phyloP scores from a whole-genome alignment of 1,140 invertebrate genomes.

The Portunus trituberculatus region DNA sequence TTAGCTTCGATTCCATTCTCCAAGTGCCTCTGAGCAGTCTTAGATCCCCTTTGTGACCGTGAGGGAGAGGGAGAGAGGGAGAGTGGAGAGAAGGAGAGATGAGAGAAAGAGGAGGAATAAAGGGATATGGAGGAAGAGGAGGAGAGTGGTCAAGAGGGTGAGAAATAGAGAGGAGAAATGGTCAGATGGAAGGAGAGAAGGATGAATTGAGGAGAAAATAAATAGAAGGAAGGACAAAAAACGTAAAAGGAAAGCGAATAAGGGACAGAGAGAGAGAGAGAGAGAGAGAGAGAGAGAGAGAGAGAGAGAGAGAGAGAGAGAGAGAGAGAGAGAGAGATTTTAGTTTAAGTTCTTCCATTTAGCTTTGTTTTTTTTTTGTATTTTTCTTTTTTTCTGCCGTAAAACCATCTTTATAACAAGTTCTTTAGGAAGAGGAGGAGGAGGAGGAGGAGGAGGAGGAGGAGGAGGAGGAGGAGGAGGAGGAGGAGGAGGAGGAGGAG shows the following conservation, averaged over 20 bases:
- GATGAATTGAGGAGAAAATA: background rate
- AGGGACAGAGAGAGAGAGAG: background rate
- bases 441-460: background rate
- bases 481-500: no score
- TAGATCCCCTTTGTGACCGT: background rate
- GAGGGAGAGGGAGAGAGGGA: background rate
- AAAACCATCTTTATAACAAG: no score
- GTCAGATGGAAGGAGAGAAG: background rate
- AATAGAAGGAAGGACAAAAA: no score
- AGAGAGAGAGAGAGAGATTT: background rate
- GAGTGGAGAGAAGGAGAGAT: background rate
- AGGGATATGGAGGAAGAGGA: no score
- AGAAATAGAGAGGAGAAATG: background rate
- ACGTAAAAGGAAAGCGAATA: background rate
- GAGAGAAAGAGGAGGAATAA: background rate
- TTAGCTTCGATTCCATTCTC: background rate
- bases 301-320: background rate
- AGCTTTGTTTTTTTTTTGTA: no score
- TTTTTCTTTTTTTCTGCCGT: no score
- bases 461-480: background rate
- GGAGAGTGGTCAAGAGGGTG: background rate
- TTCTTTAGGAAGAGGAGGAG: no score
- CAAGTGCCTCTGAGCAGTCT: background rate
- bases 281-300: background rate
- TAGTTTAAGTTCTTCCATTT: no score